These are phyloP conservation scores for Zapornia atra DNA, from an alignment of 2,113 vertebrate species.

Conservation along the genomic window DNA sequence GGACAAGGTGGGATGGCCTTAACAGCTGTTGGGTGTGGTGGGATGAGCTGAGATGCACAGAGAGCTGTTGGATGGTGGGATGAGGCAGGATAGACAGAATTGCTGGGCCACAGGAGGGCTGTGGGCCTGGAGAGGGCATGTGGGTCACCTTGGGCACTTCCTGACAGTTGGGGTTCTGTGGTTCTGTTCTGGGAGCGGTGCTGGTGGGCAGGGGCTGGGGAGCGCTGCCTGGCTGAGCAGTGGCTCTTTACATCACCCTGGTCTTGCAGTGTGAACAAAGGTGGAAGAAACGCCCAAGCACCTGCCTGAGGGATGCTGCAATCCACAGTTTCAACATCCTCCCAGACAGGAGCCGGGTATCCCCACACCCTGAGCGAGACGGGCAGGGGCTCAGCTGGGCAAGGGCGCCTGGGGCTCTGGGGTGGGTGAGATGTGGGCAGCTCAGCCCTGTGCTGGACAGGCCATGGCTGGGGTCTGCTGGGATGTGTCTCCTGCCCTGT, in stretches of 20 bases:
- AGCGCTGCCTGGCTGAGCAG: background rate
- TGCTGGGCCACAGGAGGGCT: background rate
- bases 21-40: background rate
- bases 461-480: background rate
- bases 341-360: background rate
- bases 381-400: background rate
- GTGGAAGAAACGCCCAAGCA: background rate
- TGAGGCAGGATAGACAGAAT: too few species aligned
- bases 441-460: background rate
- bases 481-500: rapidly evolving
- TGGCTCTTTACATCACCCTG: background rate
- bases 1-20: background rate
- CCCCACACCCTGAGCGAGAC: background rate
- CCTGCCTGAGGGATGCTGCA: background rate
- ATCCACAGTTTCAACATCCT: background rate
- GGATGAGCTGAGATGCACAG: background rate
- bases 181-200: background rate
- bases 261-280: background rate
- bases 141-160: background rate
- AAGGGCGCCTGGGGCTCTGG: background rate
- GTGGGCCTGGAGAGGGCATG: background rate
- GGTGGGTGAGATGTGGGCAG: background rate
- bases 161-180: background rate
- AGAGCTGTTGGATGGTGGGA: too few species aligned
- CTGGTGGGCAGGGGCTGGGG: rapidly evolving